phyloP scores from a whole-genome alignment of 2,888 invertebrate species.

The Diabrotica balteata region DNA sequence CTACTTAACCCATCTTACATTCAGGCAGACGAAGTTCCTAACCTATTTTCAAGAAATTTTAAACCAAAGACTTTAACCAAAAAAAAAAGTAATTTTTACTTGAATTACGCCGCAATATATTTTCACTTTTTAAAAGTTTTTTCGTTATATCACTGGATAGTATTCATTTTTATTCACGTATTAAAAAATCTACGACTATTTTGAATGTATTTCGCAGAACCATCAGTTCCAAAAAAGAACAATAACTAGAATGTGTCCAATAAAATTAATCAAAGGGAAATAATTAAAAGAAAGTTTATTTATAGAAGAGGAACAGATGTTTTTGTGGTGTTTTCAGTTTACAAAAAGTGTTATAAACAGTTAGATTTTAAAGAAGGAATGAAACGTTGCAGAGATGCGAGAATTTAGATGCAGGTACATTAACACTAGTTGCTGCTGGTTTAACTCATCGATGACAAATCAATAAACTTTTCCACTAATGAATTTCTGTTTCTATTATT shows the following conservation, averaged over 20 bases:
- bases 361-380: slow-evolving; percentile 29
- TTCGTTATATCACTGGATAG: no score
- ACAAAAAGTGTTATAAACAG: slow-evolving; percentile 41
- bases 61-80: no score
- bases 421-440: slow-evolving; percentile 21
- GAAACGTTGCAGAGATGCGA: slow-evolving; percentile 37
- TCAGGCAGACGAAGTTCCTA: no score
- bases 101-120: no score
- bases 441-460: slow-evolving; percentile 22
- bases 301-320: slow-evolving; percentile 33
- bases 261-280: slow-evolving; percentile 20
- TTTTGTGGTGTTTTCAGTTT: slow-evolving; percentile 34
- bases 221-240: neutral
- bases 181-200: no score
- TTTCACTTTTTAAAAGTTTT: no score
- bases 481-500: neutral
- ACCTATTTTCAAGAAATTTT: no score
- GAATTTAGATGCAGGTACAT: slow-evolving; percentile 15
- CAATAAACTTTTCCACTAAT: slow-evolving; percentile 17
- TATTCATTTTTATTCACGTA: no score
- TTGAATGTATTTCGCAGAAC: no score
- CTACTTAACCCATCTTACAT: no score
- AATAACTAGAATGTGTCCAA: neutral
- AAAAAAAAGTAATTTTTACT: no score
- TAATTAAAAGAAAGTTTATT: slow-evolving; percentile 33